Evolutionary conservation across 2,888 invertebrate species (phyloP).

Genomic region (Tethea ocularis): DNA sequence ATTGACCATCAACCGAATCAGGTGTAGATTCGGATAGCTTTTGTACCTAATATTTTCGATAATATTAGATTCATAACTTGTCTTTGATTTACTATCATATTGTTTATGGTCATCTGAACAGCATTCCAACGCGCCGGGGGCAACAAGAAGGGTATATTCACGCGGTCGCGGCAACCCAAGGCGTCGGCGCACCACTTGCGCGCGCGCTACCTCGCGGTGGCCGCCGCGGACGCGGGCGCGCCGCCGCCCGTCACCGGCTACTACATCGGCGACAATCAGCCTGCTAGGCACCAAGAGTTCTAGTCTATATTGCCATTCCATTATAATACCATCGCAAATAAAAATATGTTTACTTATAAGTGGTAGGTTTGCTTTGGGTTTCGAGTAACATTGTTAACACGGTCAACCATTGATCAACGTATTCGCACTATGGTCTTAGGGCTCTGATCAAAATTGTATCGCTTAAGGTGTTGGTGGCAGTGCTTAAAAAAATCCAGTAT

Average conservation of each 20-base stretch:
- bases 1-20: too few species aligned
- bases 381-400: too few species aligned
- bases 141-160: constrained; percentile 96
- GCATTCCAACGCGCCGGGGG: constrained; percentile 94
- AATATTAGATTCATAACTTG: too few species aligned
- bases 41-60: too few species aligned
- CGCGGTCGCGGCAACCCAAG: constrained; percentile 95
- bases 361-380: not conserved
- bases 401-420: too few species aligned
- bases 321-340: not conserved
- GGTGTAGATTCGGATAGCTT: too few species aligned
- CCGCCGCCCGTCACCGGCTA: constrained; percentile 83
- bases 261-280: constrained; percentile 75
- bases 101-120: too few species aligned
- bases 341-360: not conserved
- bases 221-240: constrained; percentile 82
- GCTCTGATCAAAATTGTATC: too few species aligned
- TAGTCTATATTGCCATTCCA: constrained; percentile 29
- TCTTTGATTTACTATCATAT: too few species aligned
- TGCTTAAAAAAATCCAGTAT: too few species aligned
- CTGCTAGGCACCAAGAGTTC: constrained; percentile 59
- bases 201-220: constrained; percentile 89
- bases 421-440: too few species aligned
- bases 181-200: constrained; percentile 92
- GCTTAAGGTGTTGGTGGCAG: too few species aligned